Evolutionary conservation across 2,113 vertebrate genomes (phyloP), one percentile per base, ranked within the genome.

Genomic region (Sula dactylatra): DNA sequence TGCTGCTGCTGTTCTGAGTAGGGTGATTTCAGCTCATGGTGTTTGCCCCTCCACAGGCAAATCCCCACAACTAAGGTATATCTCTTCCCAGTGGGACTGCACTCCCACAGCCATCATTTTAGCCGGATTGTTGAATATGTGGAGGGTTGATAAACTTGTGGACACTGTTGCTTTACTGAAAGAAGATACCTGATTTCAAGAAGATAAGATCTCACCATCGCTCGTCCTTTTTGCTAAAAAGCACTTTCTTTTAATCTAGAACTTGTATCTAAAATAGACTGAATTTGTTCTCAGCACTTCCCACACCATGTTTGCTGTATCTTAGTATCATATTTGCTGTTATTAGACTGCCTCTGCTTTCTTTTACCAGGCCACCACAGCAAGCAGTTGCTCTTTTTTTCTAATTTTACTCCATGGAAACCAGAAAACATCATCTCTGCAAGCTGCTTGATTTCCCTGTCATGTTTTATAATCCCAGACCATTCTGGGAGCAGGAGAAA

Each of bases 311-410:
- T 94, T 87, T 91, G 40, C 88, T 85, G 36, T 83, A 70, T 80
- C 70, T 80, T 49, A 24, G 20, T 21, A 82, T 86, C 44, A 55
- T 73, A 90, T 91, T 97, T 84, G 36, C 74, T 88, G 56, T 66
- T 94, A 91, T 84, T 92, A 82, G 58, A 66, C 67, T 52, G 70
- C 58, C 61, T 94, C 59, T 83, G 47, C 76, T 86, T 88, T 93
- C 84, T 74, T 93, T 34, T 85, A 49, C 29, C 47, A 82, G 81
- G 64, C 76, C 72, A 96, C 69, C 64, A 78, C 42, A 83, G 84
- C 62, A 91, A 94, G 90, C 56, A 67, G 25, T 91, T 96, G 84
- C 77, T 94, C 94, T 93, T 95, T 96, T 93, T 74, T 84, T 92
- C 86, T 92, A 27, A 92, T 94, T 95, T 92, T 93, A 81, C 80